Evolutionary conservation across 2,113 vertebrate species (phyloP), one percentile per base, ranked within the genome.

Genomic region (Bettongia penicillata): DNA sequence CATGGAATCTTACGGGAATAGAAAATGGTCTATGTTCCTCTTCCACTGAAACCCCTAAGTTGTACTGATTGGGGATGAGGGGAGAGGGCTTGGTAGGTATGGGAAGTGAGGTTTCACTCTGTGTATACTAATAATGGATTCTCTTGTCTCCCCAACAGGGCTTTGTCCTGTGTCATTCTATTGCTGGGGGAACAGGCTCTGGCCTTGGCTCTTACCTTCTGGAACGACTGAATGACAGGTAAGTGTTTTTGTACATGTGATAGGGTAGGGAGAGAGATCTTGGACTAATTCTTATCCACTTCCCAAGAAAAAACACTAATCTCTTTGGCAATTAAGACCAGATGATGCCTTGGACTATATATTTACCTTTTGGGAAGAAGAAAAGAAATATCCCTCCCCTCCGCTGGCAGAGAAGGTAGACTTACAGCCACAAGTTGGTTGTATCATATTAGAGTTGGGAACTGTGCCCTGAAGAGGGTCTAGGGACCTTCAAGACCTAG

Each of bases 171-270:
- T 99, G 99, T 97, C 99, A 99, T 97, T 99, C 99, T 93, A 99
- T 99, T 0, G 99, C 99, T 8, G 99, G 99, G 49, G 99, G 99
- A 19, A 99, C 99, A 0, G 99, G 99, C 77, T 99, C 99, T 0
- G 99, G 99, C 50, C 98, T 99, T 96, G 99, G 99, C 90, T 99
- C 99, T 0, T 99, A 99, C 94, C 99, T 99, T 31, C 98, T 99
- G 97, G 99, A 99, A 97, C 99, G 99, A n/a, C 99, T 99, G 95
- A 99, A 99, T 89, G 99, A 99, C 99, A 99, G 99, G 99, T 99
- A 95, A 96, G 97, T 49, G 0, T 91, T 51, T 51, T 28, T 92
- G n/a, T 61, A 52, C 52, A 16, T 53, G 91, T 9, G 51, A 0
- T 43, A 43, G 68, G 68, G n/a, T 6, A 77, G 28, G 16, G 19